These are phyloP conservation scores for Phalanger gymnotis DNA, from an alignment of 2,797 vertebrate species.

Conservation along the genomic window DNA sequence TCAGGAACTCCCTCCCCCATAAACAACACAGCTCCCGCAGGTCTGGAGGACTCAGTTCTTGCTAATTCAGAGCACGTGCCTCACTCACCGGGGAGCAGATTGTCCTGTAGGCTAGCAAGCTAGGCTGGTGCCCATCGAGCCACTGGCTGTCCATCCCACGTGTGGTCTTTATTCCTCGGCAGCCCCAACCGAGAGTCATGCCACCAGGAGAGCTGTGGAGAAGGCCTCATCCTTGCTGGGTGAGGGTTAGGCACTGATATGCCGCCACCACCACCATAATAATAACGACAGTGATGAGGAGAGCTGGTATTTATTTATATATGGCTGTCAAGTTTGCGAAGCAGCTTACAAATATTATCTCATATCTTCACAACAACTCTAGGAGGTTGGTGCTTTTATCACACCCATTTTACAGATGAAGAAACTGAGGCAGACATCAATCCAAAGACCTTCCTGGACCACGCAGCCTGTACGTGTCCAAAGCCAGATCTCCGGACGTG, in stretches of 20 bases:
- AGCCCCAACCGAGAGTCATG: neutral
- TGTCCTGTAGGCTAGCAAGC: neutral
- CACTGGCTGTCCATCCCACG: neutral
- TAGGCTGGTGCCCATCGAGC: neutral
- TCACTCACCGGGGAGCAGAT: neutral
- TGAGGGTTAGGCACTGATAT: neutral
- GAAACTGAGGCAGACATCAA: neutral
- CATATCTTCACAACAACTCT: neutral
- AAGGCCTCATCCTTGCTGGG: neutral
- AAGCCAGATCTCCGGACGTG: neutral
- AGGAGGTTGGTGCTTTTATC: neutral
- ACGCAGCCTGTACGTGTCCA: neutral
- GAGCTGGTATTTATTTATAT: neutral
- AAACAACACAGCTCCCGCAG: neutral
- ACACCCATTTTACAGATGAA: neutral
- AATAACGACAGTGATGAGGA: accelerated
- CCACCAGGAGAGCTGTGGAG: neutral
- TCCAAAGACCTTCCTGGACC: neutral
- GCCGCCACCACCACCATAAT: neutral
- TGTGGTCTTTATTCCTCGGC: accelerated
- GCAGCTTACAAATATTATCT: neutral
- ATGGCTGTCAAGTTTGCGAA: neutral
- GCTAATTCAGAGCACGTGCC: neutral
- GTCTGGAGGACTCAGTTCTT: neutral
- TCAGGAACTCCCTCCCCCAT: neutral